These are phyloP conservation scores for Protaetia brevitarsis DNA, from an alignment of 1,140 invertebrate species.

Conservation along the genomic window DNA sequence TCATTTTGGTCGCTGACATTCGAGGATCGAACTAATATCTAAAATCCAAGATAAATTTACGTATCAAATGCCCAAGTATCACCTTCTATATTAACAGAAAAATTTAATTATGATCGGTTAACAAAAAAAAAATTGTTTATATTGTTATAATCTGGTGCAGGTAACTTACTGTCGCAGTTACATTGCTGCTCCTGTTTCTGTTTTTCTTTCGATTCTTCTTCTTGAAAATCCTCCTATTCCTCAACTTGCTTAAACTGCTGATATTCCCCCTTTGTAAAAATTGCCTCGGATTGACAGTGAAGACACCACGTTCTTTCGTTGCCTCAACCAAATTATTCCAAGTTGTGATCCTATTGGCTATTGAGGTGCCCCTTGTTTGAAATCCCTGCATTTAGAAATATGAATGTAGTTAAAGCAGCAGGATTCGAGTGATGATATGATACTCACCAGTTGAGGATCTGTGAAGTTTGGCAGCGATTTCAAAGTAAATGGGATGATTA, in stretches of 20 bases:
- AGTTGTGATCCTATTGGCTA: conserved; percentile 72
- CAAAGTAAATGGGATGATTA: conserved; percentile 42
- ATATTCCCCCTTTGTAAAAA: conserved; percentile 44
- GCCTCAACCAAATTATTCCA: conserved; percentile 82
- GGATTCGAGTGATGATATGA: conserved; percentile 23
- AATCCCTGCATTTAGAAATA: conserved; percentile 61
- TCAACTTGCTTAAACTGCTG: conserved; percentile 49
- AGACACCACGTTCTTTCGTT: conserved; percentile 62
- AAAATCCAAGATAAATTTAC: no score
- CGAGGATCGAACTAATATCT: conserved; percentile 16
- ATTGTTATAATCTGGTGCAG: neutral
- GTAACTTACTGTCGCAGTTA: conserved; percentile 37
- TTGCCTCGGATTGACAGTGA: conserved; percentile 73
- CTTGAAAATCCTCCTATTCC: neutral
- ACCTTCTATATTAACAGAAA: neutral
- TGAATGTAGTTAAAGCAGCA: conserved; percentile 20
- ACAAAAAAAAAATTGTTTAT: conserved; percentile 11
- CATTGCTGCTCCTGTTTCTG: conserved; percentile 43
- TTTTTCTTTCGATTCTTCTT: conserved; percentile 51
- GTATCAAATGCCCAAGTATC: no score
- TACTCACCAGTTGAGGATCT: conserved; percentile 46
- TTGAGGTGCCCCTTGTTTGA: conserved; percentile 80
- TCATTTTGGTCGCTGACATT: conserved; percentile 31
- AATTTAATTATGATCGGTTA: neutral
- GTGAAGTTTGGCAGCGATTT: conserved; percentile 42